phyloP scores from a whole-genome alignment of 1,140 invertebrate species.

The Penaeus indicus region DNA sequence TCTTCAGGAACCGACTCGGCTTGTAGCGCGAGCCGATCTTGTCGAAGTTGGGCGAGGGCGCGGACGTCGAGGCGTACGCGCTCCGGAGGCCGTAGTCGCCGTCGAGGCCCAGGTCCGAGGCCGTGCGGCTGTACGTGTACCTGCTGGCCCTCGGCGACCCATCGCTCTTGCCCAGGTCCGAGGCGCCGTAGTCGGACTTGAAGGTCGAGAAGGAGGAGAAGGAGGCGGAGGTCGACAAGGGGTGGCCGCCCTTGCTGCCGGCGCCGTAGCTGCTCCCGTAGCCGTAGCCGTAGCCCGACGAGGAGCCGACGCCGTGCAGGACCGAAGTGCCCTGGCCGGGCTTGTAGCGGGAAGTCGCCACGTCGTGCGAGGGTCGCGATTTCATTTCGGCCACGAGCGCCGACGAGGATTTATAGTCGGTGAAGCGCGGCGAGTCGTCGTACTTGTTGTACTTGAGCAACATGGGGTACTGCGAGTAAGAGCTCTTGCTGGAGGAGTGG shows the following conservation, averaged over 20 bases:
- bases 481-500: neutral
- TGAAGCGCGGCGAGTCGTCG: slow-evolving; percentile 59
- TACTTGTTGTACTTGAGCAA: slow-evolving; percentile 65
- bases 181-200: slow-evolving; percentile 59
- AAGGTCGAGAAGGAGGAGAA: slow-evolving; percentile 65
- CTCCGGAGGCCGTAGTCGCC: slow-evolving; percentile 49
- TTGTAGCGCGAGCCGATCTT: slow-evolving; percentile 64
- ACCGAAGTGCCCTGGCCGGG: neutral
- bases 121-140: slow-evolving; percentile 47
- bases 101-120: slow-evolving; percentile 51
- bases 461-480: slow-evolving; percentile 58
- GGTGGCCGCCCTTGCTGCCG: slow-evolving; percentile 30
- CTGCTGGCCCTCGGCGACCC: slow-evolving; percentile 11
- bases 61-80: slow-evolving; percentile 36
- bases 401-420: slow-evolving; percentile 42
- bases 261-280: slow-evolving; percentile 10
- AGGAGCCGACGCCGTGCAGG: neutral
- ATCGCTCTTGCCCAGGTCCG: slow-evolving; percentile 39
- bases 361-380: slow-evolving; percentile 29
- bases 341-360: neutral
- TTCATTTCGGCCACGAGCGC: slow-evolving; percentile 20
- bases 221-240: slow-evolving; percentile 59
- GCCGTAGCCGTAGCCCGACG: slow-evolving; percentile 22
- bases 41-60: slow-evolving; percentile 58
- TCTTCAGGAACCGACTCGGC: slow-evolving; percentile 65